Base-by-base conservation (phyloP, 2,888 invertebrate genomes). In the Rhodophaea formosa region DNA sequence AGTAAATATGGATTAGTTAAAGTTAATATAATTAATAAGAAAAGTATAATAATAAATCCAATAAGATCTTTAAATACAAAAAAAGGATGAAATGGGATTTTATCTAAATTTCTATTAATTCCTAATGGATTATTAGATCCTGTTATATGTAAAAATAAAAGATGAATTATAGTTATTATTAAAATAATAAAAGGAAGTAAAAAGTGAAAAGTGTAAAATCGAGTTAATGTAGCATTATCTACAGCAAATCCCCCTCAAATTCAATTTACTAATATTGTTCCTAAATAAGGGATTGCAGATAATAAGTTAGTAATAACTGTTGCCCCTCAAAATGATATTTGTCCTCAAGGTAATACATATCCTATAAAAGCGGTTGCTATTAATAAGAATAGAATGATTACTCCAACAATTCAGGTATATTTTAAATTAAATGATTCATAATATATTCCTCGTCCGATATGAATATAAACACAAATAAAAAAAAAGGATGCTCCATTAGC, bases 261-360 rank as follows among this genome's bases (percentile, higher is more conserved):
- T 93, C 95, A 95, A 84, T 93, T 89, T 0, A 95, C 94, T 84
- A 95, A 70, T 63, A 75, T 79, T 59, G 75, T 82, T 12, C 95
- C 95, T 84, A 95, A 71, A 66, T 93, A 95, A 0, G 95, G 95
- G 8, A 96, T 92, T 2, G 95, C 94, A 0, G 95, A 95, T 62
- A 96, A 61, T 69, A 96, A 70, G 75, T 95, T 95, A 35, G 95
- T 95, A 93, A 95, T 95, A n/a, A 96, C 95, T 43, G 95, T 95
- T 0, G 95, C 95, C 1, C 95, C 95, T 92, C 95, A 96, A 79
- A 95, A 96, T 0, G 95, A 95, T 93, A 96, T 96, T 94, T 96
- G 95, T 7, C 95, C 95, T 84, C 95, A 95, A 0, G 95, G 95
- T 72, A 95, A 64, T 0, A 96, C 95, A 89, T 96, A 96, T 0